phyloP scores from a whole-genome alignment of 1,140 invertebrate species.

The Branchinecta lynchi region DNA sequence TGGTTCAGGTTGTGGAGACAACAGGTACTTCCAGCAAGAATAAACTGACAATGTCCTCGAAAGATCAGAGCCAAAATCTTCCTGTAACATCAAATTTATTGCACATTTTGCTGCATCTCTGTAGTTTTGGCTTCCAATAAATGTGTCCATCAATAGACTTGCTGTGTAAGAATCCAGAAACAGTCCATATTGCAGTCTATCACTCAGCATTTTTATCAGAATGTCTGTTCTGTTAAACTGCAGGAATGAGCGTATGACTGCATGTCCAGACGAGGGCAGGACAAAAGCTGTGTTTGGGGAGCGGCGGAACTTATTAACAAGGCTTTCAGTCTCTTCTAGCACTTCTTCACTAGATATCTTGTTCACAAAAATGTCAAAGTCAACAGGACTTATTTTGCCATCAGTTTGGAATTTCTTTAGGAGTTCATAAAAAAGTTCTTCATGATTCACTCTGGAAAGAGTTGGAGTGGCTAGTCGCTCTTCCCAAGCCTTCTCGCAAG shows the following conservation, averaged over 20 bases:
- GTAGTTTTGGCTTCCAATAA: slow-evolving; percentile 51
- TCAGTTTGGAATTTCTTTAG: slow-evolving; percentile 39
- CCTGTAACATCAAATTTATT: slow-evolving; percentile 67
- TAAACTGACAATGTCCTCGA: slow-evolving; percentile 50
- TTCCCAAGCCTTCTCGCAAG: not conserved
- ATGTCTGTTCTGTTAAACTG: slow-evolving; percentile 40
- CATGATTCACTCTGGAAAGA: slow-evolving; percentile 16
- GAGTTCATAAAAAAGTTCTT: slow-evolving; percentile 44
- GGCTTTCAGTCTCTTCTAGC: slow-evolving; percentile 48
- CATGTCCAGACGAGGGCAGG: slow-evolving; percentile 62
- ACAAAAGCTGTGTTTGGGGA: slow-evolving; percentile 48
- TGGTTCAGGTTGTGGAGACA: slow-evolving; percentile 34
- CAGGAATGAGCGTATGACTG: slow-evolving; percentile 51
- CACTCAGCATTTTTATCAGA: slow-evolving; percentile 52
- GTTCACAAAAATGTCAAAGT: slow-evolving; percentile 57
- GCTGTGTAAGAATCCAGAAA: slow-evolving; percentile 63
- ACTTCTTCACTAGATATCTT: slow-evolving; percentile 34
- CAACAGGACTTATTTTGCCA: slow-evolving; percentile 45
- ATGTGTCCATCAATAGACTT: slow-evolving; percentile 65
- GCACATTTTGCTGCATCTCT: slow-evolving; percentile 56
- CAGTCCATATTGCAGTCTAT: slow-evolving; percentile 72
- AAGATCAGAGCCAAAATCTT: slow-evolving; percentile 59
- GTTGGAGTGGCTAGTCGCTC: not conserved
- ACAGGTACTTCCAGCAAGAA: slow-evolving; percentile 56
- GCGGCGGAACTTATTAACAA: slow-evolving; percentile 50